Percentiles rank a stretch among this genome's conserved stretches.
These are phyloP conservation scores for Leptonema lineaticorne DNA, from an alignment of 1,140 invertebrate genomes.

Conservation along the genomic window DNA sequence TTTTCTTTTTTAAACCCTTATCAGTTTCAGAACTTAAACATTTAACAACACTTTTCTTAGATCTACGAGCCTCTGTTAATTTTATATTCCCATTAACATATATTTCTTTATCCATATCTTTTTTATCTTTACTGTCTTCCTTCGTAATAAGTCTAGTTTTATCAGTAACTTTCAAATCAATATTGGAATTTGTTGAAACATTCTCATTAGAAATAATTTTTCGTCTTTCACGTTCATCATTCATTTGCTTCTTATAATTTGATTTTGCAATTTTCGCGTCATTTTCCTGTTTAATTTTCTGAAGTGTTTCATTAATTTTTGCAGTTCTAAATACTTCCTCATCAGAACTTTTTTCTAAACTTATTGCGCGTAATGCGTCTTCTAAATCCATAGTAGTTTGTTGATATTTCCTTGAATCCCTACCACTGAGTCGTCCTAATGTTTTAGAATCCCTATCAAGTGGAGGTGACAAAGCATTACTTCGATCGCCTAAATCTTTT, in stretches of 20 bases:
- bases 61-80: slow-evolving; percentile 49
- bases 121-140: slow-evolving; percentile 54
- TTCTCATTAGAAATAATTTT: slow-evolving; percentile 40
- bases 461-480: slow-evolving; percentile 59
- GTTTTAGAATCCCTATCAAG: slow-evolving; percentile 53
- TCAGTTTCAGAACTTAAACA: slow-evolving; percentile 45
- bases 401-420: slow-evolving; percentile 49
- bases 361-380: slow-evolving; percentile 54
- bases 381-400: slow-evolving; percentile 56
- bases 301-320: slow-evolving; percentile 58
- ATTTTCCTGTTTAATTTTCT: slow-evolving; percentile 55
- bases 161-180: slow-evolving; percentile 44
- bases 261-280: slow-evolving; percentile 48
- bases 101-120: slow-evolving; percentile 51
- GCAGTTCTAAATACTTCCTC: slow-evolving; percentile 55
- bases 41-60: slow-evolving; percentile 42
- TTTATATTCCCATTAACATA: slow-evolving; percentile 47
- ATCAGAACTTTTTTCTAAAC: slow-evolving; percentile 50
- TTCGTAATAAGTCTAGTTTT: slow-evolving; percentile 53
- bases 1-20: slow-evolving; percentile 43
- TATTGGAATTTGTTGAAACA: slow-evolving; percentile 47
- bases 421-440: slow-evolving; percentile 48
- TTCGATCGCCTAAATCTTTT: slow-evolving; percentile 65
- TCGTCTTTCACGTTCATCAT: slow-evolving; percentile 45
- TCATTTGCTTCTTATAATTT: slow-evolving; percentile 47